These are phyloP conservation scores for Drosophila lacicola DNA, from an alignment of 2,888 invertebrate genomes.

Conservation along the genomic window DNA sequence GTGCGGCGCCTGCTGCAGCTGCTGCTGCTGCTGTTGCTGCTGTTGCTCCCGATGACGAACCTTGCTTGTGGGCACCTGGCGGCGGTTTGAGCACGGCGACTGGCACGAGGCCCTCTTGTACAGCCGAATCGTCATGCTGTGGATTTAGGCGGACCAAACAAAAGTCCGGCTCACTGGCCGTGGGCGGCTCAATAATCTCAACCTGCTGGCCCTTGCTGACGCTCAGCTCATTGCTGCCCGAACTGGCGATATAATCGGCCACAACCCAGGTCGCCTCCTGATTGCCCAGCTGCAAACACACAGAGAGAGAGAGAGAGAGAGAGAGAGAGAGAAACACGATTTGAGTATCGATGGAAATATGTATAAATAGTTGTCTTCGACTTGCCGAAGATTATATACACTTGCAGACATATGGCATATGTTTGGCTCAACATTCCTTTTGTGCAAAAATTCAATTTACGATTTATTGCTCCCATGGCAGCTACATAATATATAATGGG, in stretches of 20 bases:
- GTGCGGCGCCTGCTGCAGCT: slow-evolving; percentile 43
- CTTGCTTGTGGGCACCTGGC: slow-evolving; percentile 86
- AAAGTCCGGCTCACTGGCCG: slow-evolving; percentile 89
- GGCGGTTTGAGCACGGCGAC: slow-evolving; percentile 91
- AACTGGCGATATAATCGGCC: slow-evolving; percentile 92
- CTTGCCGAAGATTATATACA: background rate
- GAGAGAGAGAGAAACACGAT: slow-evolving; percentile 11
- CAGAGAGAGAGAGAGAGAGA: slow-evolving; percentile 5
- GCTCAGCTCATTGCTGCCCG: slow-evolving; percentile 91
- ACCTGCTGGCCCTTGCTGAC: slow-evolving; percentile 97
- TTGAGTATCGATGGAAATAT: slow-evolving; percentile 25
- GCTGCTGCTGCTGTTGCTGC: slow-evolving; percentile 13
- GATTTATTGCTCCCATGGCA: background rate
- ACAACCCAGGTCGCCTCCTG: slow-evolving; percentile 96
- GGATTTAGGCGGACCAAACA: slow-evolving; percentile 89
- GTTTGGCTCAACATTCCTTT: background rate
- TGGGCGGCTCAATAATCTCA: slow-evolving; percentile 92
- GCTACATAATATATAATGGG: background rate
- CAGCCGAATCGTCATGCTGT: slow-evolving; percentile 86
- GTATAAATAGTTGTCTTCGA: background rate
- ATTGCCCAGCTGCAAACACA: slow-evolving; percentile 88
- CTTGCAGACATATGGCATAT: background rate
- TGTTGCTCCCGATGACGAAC: slow-evolving; percentile 35
- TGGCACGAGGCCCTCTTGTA: slow-evolving; percentile 93
- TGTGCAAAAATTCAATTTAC: background rate